Base-by-base conservation (phyloP, 2,113 vertebrate genomes). In the Oncorhynchus gorbuscha region DNA sequence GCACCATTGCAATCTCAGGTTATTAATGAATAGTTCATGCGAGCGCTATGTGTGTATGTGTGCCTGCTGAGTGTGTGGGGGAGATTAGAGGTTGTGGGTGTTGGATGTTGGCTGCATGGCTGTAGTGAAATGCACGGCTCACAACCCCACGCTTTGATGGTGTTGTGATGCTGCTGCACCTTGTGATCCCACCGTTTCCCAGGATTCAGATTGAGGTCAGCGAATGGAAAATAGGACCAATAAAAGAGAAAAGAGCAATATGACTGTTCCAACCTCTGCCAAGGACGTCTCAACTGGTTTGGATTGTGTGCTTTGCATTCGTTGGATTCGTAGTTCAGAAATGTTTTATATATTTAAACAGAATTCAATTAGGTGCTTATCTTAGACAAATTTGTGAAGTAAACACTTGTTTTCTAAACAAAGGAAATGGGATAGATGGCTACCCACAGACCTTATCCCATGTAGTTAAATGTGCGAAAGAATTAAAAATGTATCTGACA, bases 101-200 rank as follows among this genome's bases (percentile, higher is more conserved):
- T 45, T 28, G 65, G 16, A 55, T 62, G 59, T 62, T 22, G 18
- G 7, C 18, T n/a, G 79, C 39, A 66, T 26, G 77, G 76, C 48
- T 78, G n/a, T 86, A 86, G 90, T 90, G 79, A 89, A 90, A 84
- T 69, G 58, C 79, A 76, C 67, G 83, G 75, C 71, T 87, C 80
- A 79, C 64, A 87, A 78, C n/a, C n/a, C 18, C 59, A 22, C 3
- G 11, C 73, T 76, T 58, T 58, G 16, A 58, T 4, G 51, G 18
- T 18, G 55, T 16, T 20, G 55, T 20, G 18, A 18, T 7, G 55
- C 55, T 58, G 14, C 18, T 18, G 18, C 55, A 58, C 55, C 55
- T 58, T 20, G 18, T 20, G 16, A 58, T 20, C 55, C 20, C 55
- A 18, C 14, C 14, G 7, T 24, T 62, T 62, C 59, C 59, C 5